Base-by-base conservation (phyloP, 2,888 invertebrate species). In the Cosmia trapezina region DNA sequence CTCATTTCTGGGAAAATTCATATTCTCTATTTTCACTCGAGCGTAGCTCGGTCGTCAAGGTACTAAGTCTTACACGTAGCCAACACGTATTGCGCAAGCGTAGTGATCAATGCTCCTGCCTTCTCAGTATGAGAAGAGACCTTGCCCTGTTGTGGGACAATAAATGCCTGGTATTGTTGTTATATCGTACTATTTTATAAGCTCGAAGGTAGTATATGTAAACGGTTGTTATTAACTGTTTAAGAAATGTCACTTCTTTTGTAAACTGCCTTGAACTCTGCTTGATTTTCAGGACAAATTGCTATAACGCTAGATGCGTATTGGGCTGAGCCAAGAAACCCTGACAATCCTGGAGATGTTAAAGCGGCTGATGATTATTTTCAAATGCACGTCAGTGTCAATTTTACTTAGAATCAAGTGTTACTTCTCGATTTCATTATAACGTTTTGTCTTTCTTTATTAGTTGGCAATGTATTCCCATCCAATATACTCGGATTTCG, bases 251-350 rank as follows among this genome's bases (percentile, higher is more conserved):
- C 19, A 4, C 28, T 28, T 4, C 54, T 54, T 54, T 28, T 17
- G 14, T 28, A 8, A 54, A 33, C 14, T 12, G 4, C n/a, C 12
- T 14, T n/a, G n/a, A 37, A 14, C 4, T 59, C 4, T 8, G 0
- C 33, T 70, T 64, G 1, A 33, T 61, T 85, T 81, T 17, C 87
- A 97, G 97, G 97, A 47, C 94, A 93, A 91, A 92, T 97, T 73
- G 97, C 97, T 22, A 96, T 97, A 54, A 96, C 96, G 0, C 87
- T 97, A 28, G 96, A 96, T 78, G 91, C 96, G 0, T 93, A 94
- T 82, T 97, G 96, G 96, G 96, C 94, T 22, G 95, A 97, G 83
- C 97, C 97, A 6, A 93, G 94, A 86, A 92, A 96, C 54, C 87
- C 90, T 45, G 90, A 90, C 0, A 90, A 92, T 14, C 61, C 85